Conservation (phyloP, 2,888 invertebrate genomes). For the Athripsodes cinereus region DNA sequence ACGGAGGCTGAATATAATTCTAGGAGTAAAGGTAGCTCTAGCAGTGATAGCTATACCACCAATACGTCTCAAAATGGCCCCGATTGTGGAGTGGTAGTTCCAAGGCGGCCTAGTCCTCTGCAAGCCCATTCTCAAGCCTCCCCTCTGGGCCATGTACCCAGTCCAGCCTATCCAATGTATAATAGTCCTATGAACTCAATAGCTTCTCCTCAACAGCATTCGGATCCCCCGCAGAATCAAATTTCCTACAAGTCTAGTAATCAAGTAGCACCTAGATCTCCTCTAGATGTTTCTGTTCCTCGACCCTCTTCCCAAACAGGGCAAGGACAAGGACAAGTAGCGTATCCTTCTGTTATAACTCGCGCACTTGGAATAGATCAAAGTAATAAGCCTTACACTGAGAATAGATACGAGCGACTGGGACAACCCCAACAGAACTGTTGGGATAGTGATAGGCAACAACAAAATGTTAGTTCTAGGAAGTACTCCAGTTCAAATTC, state of each 20-base stretch:
- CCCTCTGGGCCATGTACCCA: conserved; percentile 67
- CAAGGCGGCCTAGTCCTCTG: conserved; percentile 62
- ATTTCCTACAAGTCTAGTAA: conserved; percentile 42
- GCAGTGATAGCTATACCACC: conserved; percentile 57
- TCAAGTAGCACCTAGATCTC: conserved; percentile 59
- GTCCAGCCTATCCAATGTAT: conserved; percentile 78
- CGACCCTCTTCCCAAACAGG: conserved; percentile 54
- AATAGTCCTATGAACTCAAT: conserved; percentile 76
- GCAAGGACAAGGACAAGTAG: conserved; percentile 51
- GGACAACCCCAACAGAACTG: conserved; percentile 46
- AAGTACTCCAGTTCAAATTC: conserved; percentile 47
- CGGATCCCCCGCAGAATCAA: conserved; percentile 37
- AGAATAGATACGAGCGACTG: conserved; percentile 51
- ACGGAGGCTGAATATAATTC: conserved; percentile 57
- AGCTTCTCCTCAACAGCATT: conserved; percentile 65
- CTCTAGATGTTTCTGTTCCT: conserved; percentile 63
- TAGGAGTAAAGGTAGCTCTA: conserved; percentile 54
- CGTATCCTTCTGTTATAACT: conserved; percentile 79
- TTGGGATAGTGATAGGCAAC: conserved; percentile 50
- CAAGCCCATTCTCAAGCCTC: conserved; percentile 67
- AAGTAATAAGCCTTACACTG: conserved; percentile 43
- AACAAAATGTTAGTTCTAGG: conserved; percentile 37
- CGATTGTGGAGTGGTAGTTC: conserved; percentile 60
- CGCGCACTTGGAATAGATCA: conserved; percentile 62
- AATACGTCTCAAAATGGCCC: conserved; percentile 59